Evolutionary conservation across 2,888 invertebrate genomes (phyloP).

Genomic region (Apamea monoglypha): DNA sequence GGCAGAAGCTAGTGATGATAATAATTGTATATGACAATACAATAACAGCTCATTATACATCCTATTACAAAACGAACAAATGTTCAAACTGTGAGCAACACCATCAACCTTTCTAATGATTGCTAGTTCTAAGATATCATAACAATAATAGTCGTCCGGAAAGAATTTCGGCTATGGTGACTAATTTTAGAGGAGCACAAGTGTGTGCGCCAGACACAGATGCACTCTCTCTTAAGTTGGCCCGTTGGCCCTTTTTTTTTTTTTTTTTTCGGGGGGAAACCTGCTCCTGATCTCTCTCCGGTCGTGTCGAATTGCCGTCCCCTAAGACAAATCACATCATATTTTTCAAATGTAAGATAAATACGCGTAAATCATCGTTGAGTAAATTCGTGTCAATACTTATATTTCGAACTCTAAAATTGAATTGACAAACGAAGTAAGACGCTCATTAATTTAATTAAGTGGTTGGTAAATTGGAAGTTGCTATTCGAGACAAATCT

Average conservation of each 20-base stretch:
- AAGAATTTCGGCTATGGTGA: no score
- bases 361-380: background rate
- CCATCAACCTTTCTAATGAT: background rate
- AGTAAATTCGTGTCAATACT: background rate
- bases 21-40: background rate
- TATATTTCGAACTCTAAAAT: background rate
- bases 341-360: background rate
- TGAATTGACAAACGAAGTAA: background rate
- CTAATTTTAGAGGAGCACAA: background rate
- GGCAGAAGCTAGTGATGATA: background rate
- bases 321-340: no score
- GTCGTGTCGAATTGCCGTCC: background rate
- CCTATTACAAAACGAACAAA: background rate
- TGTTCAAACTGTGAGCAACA: background rate
- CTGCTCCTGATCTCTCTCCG: background rate
- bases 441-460: conserved; percentile 12
- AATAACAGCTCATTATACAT: background rate
- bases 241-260: background rate
- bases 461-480: background rate
- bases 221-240: background rate
- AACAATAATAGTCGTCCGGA: background rate
- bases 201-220: background rate
- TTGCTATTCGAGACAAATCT: background rate
- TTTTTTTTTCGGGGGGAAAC: no score
- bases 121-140: background rate